Percentiles rank a stretch among this genome's conserved stretches.
These are phyloP conservation scores for Criorhina ranunculi DNA, from an alignment of 2,888 invertebrate species.

Conservation along the genomic window DNA sequence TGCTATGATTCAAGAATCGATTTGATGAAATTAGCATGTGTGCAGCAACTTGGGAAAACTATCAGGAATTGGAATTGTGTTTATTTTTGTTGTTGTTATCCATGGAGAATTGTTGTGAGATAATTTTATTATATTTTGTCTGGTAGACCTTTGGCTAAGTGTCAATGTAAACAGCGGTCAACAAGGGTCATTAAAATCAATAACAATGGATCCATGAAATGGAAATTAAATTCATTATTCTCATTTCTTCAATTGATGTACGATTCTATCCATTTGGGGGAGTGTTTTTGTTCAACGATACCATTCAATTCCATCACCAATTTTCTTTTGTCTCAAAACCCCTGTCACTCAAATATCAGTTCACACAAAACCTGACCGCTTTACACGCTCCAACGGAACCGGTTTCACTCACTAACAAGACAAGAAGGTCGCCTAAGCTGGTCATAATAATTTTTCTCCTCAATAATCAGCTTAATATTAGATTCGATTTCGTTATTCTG, in stretches of 20 bases:
- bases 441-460: conserved; percentile 37
- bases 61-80: conserved; percentile 3
- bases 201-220: conserved; percentile 6
- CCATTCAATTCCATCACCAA: conserved; percentile 1
- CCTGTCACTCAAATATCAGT: conserved; percentile 32
- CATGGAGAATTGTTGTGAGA: conserved; percentile 30
- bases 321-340: conserved; percentile 15
- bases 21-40: conserved; percentile 61
- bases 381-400: conserved; percentile 33
- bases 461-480: conserved; percentile 66
- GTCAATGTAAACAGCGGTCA: conserved; percentile 27
- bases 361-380: conserved; percentile 33
- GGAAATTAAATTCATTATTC: neutral
- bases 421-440: conserved; percentile 24
- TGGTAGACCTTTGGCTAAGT: conserved; percentile 3
- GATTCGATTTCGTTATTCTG: conserved; percentile 41
- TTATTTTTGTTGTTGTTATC: conserved; percentile 22
- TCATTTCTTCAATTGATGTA: neutral
- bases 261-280: too few relatives aligned
- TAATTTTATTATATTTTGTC: conserved; percentile 33
- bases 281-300: neutral
- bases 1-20: conserved; percentile 31
- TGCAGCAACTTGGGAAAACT: conserved; percentile 9
- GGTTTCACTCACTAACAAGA: conserved; percentile 34
- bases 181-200: neutral